Percentiles rank a stretch among this genome's conserved stretches.
Conservation (phyloP, 2,888 invertebrate genomes). For the Pseudoips prasinana region DNA sequence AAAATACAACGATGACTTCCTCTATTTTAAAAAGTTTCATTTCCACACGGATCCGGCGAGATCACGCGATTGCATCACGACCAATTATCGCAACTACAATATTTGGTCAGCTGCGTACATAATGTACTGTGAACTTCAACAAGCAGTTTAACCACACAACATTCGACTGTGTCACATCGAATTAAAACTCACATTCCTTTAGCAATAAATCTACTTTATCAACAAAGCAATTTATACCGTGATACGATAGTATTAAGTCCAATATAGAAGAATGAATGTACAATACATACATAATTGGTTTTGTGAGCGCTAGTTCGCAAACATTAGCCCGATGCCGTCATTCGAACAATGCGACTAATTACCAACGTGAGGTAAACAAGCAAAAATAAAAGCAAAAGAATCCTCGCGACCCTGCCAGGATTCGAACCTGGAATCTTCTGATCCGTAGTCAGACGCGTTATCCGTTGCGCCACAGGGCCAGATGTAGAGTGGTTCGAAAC, state of each 20-base stretch:
- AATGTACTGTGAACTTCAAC: conserved; percentile 47
- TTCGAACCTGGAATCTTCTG: conserved; percentile 86
- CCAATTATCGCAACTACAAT: conserved; percentile 79
- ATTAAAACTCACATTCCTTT: conserved; percentile 28
- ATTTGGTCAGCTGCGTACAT: conserved; percentile 79
- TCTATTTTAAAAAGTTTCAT: conserved; percentile 28
- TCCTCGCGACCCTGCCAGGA: conserved; percentile 79
- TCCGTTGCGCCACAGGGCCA: conserved; percentile 86
- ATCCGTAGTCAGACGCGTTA: conserved; percentile 88
- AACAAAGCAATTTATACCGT: conserved; percentile 46
- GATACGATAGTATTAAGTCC: conserved; percentile 35
- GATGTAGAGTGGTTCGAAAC: conserved; percentile 16
- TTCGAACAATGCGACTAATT: conserved; percentile 60
- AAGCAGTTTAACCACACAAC: conserved; percentile 21
- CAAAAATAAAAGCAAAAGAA: conserved; percentile 34
- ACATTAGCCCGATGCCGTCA: conserved; percentile 62
- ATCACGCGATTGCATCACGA: conserved; percentile 78
- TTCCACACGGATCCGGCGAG: conserved; percentile 43
- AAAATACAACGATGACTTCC: conserved; percentile 12
- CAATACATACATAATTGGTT: conserved; percentile 33
- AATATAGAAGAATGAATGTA: conserved; percentile 26
- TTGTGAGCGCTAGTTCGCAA: conserved; percentile 56
- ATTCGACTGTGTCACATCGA: conserved; percentile 11
- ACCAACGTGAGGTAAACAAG: conserved; percentile 42
- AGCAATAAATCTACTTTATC: conserved; percentile 2